Evolutionary conservation across 2,113 vertebrate genomes (phyloP).

Genomic region (Cyanoliseus patagonus): DNA sequence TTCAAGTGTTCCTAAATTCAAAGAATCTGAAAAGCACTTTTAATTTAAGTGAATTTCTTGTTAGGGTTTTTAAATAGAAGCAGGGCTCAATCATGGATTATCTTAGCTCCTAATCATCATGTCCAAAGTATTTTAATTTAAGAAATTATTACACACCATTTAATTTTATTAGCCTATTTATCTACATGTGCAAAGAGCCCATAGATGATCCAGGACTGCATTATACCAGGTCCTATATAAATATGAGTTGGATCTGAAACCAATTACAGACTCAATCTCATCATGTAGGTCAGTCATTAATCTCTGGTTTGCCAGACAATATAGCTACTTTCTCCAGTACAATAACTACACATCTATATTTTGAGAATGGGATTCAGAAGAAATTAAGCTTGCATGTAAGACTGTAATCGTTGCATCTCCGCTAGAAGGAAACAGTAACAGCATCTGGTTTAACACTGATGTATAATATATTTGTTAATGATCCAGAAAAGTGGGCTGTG

Average conservation of each 20-base stretch:
- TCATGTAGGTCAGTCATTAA: neutral
- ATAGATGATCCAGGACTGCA: neutral
- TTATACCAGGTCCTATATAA: neutral
- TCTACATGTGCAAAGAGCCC: neutral
- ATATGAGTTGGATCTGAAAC: slow-evolving; percentile 8
- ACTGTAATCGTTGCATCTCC: neutral
- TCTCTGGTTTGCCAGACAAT: neutral
- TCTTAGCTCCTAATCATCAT: neutral
- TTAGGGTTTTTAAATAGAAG: neutral
- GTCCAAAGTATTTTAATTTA: neutral
- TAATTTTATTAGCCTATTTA: slow-evolving; percentile 4
- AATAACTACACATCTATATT: neutral
- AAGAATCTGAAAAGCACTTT: neutral
- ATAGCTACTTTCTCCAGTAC: neutral
- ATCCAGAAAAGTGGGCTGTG: neutral
- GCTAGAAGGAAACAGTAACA: neutral
- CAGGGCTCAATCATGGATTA: neutral
- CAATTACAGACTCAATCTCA: slow-evolving; percentile 5
- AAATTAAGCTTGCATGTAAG: neutral
- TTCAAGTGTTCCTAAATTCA: neutral
- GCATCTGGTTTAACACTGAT: neutral
- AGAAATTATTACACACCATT: neutral
- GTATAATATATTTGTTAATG: neutral
- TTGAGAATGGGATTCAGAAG: neutral
- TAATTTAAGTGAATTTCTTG: neutral